phyloP scores from a whole-genome alignment of 2,113 vertebrate species.

The Pelodiscus sinensis region DNA sequence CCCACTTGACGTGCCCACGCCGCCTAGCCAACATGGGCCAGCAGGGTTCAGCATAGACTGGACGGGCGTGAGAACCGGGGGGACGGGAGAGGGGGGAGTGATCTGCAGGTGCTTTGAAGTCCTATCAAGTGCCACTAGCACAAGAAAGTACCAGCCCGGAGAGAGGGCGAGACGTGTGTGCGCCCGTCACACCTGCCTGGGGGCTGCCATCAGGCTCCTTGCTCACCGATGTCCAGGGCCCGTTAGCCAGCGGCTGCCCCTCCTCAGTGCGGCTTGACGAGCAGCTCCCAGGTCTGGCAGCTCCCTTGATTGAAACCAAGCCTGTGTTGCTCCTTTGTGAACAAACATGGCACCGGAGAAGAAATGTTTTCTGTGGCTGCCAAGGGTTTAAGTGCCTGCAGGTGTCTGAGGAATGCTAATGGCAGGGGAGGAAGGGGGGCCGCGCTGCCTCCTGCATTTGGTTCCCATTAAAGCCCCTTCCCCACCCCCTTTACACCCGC shows the following conservation, averaged over 20 bases:
- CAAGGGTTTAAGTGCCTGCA: conserved; percentile 88
- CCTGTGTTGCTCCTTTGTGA: conserved; percentile 79
- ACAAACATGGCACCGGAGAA: conserved; percentile 80
- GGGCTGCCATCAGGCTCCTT: background rate
- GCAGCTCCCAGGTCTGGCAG: conserved; percentile 70
- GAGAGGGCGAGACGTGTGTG: background rate
- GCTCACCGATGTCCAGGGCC: background rate
- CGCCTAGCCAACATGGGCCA: background rate
- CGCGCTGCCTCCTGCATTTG: conserved; percentile 58
- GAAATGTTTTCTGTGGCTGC: conserved; percentile 45
- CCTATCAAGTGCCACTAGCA: background rate
- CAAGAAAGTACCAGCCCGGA: background rate
- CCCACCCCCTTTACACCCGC: conserved; percentile 34
- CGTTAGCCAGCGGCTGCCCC: background rate
- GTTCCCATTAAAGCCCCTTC: conserved; percentile 72
- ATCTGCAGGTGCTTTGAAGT: background rate
- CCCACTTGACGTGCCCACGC: background rate
- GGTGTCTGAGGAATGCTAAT: conserved; percentile 88
- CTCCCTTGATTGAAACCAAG: conserved; percentile 90
- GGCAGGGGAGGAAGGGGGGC: conserved; percentile 38
- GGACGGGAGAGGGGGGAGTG: background rate
- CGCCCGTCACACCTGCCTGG: background rate
- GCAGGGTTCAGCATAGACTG: background rate
- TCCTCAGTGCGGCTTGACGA: background rate
- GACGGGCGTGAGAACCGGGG: background rate